Evolutionary conservation across 2,888 invertebrate species (phyloP).

Genomic region (Graphium colonna): DNA sequence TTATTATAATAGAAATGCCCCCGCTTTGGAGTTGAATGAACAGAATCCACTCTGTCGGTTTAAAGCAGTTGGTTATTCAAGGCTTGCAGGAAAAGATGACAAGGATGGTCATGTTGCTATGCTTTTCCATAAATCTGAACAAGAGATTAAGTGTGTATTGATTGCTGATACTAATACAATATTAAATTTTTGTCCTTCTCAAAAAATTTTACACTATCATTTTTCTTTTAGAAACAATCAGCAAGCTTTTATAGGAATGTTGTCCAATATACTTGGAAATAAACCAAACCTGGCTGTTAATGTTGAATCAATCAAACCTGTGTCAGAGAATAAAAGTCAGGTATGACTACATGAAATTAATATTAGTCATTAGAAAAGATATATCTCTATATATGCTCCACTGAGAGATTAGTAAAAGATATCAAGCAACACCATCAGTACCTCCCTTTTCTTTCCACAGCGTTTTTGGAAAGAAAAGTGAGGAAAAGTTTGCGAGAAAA

Average conservation of each 20-base stretch:
- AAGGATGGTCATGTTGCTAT: conserved; percentile 95
- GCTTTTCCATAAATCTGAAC: conserved; percentile 89
- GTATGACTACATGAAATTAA: no score
- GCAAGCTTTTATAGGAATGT: conserved; percentile 83
- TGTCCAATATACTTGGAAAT: conserved; percentile 88
- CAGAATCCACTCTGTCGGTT: conserved; percentile 96
- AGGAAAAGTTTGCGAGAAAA: no score
- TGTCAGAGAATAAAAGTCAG: conserved; percentile 89
- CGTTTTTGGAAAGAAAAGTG: not conserved
- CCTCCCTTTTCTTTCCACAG: not conserved
- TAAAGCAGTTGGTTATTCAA: conserved; percentile 96
- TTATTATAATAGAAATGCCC: conserved; percentile 88
- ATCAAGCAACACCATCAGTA: no score
- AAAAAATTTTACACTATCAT: conserved; percentile 30
- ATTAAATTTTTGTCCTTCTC: no score
- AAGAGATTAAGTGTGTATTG: conserved; percentile 85
- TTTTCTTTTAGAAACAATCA: conserved; percentile 81
- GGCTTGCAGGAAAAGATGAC: conserved; percentile 91
- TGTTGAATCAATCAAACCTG: conserved; percentile 88
- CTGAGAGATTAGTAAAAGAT: no score
- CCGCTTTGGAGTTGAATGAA: conserved; percentile 90
- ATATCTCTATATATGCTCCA: no score
- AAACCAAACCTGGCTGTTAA: conserved; percentile 90
- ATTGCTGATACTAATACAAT: no score
- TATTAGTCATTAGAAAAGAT: no score